phyloP scores from a whole-genome alignment of 2,888 invertebrate genomes.

The Rhamphomyia laevipes region DNA sequence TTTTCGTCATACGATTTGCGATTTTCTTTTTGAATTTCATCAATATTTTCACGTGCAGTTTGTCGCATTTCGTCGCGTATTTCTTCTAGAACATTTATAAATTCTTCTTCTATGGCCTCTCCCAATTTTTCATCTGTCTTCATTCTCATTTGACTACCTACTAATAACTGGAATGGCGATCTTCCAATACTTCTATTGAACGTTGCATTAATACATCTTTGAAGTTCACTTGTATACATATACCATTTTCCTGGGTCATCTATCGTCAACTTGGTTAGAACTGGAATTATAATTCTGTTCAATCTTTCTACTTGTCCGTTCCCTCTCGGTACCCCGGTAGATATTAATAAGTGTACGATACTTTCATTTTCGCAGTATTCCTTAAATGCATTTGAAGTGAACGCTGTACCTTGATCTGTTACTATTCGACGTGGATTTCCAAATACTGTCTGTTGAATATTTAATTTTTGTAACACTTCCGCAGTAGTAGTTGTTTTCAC shows the following conservation, averaged over 20 bases:
- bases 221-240: conserved; percentile 15
- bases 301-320: conserved; percentile 29
- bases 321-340: conserved; percentile 22
- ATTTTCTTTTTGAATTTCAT: too few relatives aligned
- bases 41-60: too few relatives aligned
- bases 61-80: too few relatives aligned
- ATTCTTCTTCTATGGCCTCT: too few relatives aligned
- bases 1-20: too few relatives aligned
- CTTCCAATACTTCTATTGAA: conserved; percentile 1
- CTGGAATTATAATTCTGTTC: conserved; percentile 22
- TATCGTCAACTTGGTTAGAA: conserved; percentile 24
- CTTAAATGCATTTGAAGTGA: conserved; percentile 25
- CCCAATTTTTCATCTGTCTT: too few relatives aligned
- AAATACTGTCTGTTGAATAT: conserved; percentile 21
- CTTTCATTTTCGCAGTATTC: conserved; percentile 23
- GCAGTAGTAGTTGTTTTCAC: conserved; percentile 17
- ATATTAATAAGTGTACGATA: conserved; percentile 22
- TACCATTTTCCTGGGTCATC: conserved; percentile 24
- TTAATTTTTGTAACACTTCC: conserved; percentile 23
- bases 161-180: conserved; percentile 9
- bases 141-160: conserved; percentile 6
- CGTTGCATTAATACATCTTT: conserved; percentile 19
- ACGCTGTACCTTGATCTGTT: conserved; percentile 26
- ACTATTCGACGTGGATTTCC: conserved; percentile 26
- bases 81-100: too few relatives aligned